Base-by-base conservation (phyloP, 2,888 invertebrate species). In the Drosophila demipolita region DNA sequence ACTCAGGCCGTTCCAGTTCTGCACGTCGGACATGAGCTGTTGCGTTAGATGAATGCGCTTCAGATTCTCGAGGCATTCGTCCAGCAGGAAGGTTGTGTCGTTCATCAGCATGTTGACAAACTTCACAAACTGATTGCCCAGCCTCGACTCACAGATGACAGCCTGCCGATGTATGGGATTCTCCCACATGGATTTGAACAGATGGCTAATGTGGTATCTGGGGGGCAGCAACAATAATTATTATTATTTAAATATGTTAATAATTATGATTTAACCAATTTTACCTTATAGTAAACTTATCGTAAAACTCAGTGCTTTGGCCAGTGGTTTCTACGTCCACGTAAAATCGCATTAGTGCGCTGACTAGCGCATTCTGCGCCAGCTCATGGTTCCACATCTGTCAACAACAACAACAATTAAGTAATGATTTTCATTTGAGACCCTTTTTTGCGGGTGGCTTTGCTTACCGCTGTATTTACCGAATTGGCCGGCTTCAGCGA, bases 51-150 rank as follows among this genome's bases (percentile, higher is more conserved):
- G 97, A 88, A 97, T 97, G 66, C 97, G 95, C 91, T 97, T 97
- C 79, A 99, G 94, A 88, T 98, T 97, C 94, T 98, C 97, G 60
- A 98, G 93, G 92, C 98, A 98, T 93, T 99, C 99, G 92, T 99
- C 99, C 78, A 99, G 94, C 69, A 99, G 94, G 94, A 98, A 99
- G 61, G 99, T 99, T 29, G 98, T 99, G 93, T 99, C 99, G 91
- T 99, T 99, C 98, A 99, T 99, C 81, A 99, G 93, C 98, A 99
- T 93, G 93, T 99, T 99, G 82, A 99, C 96, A 92, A 99, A 99
- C 89, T 98, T 97, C 9, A 99, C 98, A 93, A 99, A 99, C 93
- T 98, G 98, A 76, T 96, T 97, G 32, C 98, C 98, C 69, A 96
- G 96, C 72, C 96, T 96, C 20, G 99, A 99, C 93, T 99, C 98